These are phyloP conservation scores for Beaufortia kweichowensis DNA, from an alignment of 2,113 vertebrate genomes.

Conservation along the genomic window DNA sequence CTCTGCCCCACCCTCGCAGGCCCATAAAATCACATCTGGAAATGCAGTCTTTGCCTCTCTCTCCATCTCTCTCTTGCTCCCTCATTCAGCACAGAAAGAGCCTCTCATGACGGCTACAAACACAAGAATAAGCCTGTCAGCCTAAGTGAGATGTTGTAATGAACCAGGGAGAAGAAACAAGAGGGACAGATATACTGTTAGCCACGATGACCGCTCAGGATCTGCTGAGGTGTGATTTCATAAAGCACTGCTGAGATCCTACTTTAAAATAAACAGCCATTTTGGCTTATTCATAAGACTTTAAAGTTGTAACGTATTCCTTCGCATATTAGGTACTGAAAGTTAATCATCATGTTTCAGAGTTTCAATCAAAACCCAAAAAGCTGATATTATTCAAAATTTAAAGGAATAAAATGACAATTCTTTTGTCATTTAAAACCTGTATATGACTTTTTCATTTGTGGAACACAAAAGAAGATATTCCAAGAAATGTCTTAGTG, in stretches of 20 bases:
- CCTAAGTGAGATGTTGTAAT: conserved; percentile 73
- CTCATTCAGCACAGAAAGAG: conserved; percentile 64
- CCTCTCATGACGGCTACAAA: conserved; percentile 72
- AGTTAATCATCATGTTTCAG: too few species aligned
- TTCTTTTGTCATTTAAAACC: too few species aligned
- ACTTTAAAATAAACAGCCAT: conserved; percentile 35
- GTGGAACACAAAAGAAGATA: too few species aligned
- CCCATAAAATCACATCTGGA: conserved; percentile 80
- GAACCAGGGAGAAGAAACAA: conserved; percentile 44
- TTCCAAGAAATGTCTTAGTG: too few species aligned
- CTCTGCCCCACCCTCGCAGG: conserved; percentile 71
- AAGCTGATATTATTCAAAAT: too few species aligned
- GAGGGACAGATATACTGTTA: conserved; percentile 36
- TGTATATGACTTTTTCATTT: too few species aligned
- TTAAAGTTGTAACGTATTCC: not conserved
- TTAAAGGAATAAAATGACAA: too few species aligned
- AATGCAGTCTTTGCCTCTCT: conserved; percentile 65
- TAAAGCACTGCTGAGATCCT: not conserved
- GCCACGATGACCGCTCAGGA: conserved; percentile 1
- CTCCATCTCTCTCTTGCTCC: conserved; percentile 38
- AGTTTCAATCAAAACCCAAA: too few species aligned
- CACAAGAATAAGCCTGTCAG: conserved; percentile 71
- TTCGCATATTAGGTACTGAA: too few species aligned
- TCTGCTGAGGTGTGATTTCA: conserved; percentile 18
- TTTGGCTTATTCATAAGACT: conserved; percentile 43